Evolutionary conservation across 2,888 invertebrate species (phyloP).

Genomic region (Branchipolynoe longqiensis): DNA sequence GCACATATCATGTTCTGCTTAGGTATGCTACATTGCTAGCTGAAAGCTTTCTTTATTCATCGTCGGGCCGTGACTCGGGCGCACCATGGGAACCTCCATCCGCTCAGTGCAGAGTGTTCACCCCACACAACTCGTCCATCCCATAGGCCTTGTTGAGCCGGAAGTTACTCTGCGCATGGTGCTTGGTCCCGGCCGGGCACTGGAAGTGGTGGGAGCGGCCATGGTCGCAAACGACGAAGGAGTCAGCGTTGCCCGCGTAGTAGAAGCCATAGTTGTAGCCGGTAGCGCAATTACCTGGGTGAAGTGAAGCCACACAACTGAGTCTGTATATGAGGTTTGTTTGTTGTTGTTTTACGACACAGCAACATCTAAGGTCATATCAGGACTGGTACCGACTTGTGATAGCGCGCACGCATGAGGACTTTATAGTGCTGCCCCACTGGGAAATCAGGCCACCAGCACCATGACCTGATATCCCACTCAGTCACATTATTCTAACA

Average conservation of each 20-base stretch:
- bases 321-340: background rate
- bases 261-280: constrained; percentile 37
- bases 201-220: constrained; percentile 26
- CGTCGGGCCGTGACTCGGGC: no score
- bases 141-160: background rate
- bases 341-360: background rate
- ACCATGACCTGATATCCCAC: no score
- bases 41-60: no score
- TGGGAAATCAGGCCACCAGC: no score
- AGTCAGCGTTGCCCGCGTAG: background rate
- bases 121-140: background rate
- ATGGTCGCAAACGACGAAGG: constrained; percentile 31
- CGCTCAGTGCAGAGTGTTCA: background rate
- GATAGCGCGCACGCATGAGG: no score
- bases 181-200: background rate
- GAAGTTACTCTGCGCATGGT: background rate
- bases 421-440: no score
- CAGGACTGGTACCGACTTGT: no score
- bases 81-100: no score
- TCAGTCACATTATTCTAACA: no score
- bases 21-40: no score
- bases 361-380: no score
- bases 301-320: background rate
- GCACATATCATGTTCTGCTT: no score
- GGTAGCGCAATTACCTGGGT: background rate